phyloP scores from a whole-genome alignment of 2,888 invertebrate species.

The Eupeodes luniger region DNA sequence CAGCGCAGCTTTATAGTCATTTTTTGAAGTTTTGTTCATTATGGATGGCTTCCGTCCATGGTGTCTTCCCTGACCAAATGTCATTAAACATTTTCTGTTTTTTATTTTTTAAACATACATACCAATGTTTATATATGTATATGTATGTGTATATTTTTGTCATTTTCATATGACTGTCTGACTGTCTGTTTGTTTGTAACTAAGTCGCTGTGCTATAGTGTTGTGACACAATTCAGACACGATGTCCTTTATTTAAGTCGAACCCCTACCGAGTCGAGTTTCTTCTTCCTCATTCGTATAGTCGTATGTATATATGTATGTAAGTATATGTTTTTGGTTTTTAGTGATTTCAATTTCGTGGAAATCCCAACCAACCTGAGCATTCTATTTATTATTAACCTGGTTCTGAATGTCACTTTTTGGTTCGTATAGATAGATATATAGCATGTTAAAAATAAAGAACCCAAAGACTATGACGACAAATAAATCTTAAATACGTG shows the following conservation, averaged over 20 bases:
- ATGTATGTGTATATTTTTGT: constrained; percentile 17
- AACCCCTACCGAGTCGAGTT: constrained; percentile 65
- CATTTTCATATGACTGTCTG: constrained; percentile 1
- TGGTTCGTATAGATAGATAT: not conserved
- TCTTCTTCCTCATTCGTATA: constrained; percentile 66
- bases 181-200: constrained; percentile 11
- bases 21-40: constrained; percentile 60
- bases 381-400: constrained; percentile 56
- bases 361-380: constrained; percentile 70
- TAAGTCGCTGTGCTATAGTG: constrained; percentile 59
- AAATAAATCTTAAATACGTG: constrained; percentile 64
- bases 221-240: constrained; percentile 80
- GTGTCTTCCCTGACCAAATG: constrained; percentile 79
- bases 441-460: constrained; percentile 24
- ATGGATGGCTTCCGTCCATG: constrained; percentile 73
- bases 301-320: no score
- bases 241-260: constrained; percentile 77
- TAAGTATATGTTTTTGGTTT: constrained; percentile 25
- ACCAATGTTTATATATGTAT: not conserved
- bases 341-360: constrained; percentile 76
- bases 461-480: constrained; percentile 33
- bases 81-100: constrained; percentile 80
- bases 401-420: constrained; percentile 63
- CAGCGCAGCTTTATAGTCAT: constrained; percentile 42
- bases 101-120: not conserved